Percentiles rank a stretch among this genome's conserved stretches.
Conservation (phyloP, 2,888 invertebrate genomes). For the Glaucopsyche alexis region DNA sequence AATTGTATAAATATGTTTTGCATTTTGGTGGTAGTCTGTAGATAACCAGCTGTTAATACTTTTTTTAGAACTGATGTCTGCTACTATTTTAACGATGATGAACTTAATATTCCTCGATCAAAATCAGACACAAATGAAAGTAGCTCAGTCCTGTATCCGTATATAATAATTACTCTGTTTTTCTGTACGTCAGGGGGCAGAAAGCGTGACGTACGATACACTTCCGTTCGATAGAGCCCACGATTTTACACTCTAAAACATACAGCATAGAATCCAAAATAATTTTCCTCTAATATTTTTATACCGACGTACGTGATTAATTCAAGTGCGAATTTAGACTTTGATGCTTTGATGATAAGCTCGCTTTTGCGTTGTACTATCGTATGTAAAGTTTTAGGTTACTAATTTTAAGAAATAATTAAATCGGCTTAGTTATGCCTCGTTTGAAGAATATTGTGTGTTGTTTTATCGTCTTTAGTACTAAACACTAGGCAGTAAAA, state of each 20-base stretch:
- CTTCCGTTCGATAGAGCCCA: slow-evolving; percentile 44
- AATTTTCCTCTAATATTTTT: neutral
- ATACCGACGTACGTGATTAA: neutral
- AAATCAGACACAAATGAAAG: slow-evolving; percentile 51
- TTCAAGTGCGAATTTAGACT: neutral
- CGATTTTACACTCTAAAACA: slow-evolving; percentile 32
- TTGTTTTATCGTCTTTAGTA: neutral
- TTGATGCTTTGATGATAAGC: neutral
- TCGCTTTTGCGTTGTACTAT: slow-evolving; percentile 2
- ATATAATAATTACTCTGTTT: slow-evolving; percentile 53
- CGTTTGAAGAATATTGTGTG: slow-evolving; percentile 33
- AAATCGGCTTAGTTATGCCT: slow-evolving; percentile 42
- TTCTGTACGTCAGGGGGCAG: slow-evolving; percentile 56
- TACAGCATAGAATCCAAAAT: slow-evolving; percentile 34
- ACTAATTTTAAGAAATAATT: slow-evolving; percentile 43
- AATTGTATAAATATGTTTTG: too few species aligned
- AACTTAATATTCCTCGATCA: slow-evolving; percentile 35
- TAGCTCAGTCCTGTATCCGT: slow-evolving; percentile 51
- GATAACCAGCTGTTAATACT: too few species aligned
- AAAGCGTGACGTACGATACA: slow-evolving; percentile 60
- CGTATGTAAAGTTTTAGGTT: slow-evolving; percentile 33
- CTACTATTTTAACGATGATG: neutral
- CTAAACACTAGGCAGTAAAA: neutral
- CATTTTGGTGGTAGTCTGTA: too few species aligned
- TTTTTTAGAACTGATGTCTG: too few species aligned